Base-by-base conservation (phyloP, 2,797 vertebrate genomes). In the Eulemur coronatus region DNA sequence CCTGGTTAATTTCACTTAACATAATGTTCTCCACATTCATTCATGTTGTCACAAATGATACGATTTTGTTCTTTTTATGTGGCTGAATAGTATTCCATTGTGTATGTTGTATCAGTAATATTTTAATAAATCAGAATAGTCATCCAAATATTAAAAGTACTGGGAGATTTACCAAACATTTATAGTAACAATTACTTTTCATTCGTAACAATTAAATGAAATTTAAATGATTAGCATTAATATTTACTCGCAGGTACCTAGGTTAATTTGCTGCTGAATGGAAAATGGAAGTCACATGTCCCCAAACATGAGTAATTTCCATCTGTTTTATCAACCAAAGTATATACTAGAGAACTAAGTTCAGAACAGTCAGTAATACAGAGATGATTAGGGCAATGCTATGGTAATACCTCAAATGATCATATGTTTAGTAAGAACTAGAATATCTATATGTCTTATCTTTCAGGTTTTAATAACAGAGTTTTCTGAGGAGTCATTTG, bases 161-260 rank as follows among this genome's bases (percentile, higher is more conserved):
- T 35, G 35, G 18, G 48, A 57, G 50, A 57, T 30, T 88, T 17
- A 41, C 69, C 67, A 59, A 57, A 35, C 15, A 50, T 87, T 92
- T 89, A 41, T 48, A 73, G 24, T 81, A 59, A 75, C n/a, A 89
- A 18, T 88, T 96, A 63, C 48, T 61, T 95, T 94, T 92, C 4
- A 78, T 41, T 89, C 8, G 4, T 55, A 65, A 78, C 6, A 94
- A 63, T 72, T 57, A 89, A 92, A 87, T 73, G 2, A 82, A 82
- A 67, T 87, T 67, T 61, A 93, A 90, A 43, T 93, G 57, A 80
- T 61, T 70, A 84, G 65, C 38, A 50, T 75, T 85, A 70, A 63
- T 61, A 35, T 78, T 84, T 92, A 78, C 24, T 72, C 28, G 11
- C 41, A 89, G 57, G 14, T 78, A 10, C 18, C 24, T 24, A 72